Base-by-base conservation (phyloP, 53 echinoderm and acorn worm species). In the Hippasteria phrygiana region DNA sequence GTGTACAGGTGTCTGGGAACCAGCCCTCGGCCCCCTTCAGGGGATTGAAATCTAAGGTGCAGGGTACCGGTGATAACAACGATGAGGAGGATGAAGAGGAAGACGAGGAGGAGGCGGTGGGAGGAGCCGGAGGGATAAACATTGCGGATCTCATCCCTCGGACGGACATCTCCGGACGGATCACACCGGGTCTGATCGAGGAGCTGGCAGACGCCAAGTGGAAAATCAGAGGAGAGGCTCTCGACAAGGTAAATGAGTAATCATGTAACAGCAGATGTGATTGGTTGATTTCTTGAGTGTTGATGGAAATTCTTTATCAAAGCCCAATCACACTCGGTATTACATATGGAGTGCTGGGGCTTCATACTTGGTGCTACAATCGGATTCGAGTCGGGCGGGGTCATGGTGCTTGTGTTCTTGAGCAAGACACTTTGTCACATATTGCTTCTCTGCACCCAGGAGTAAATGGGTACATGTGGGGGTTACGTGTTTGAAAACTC, bases 141-240 rank as follows among this genome's bases (percentile, higher is more conserved):
- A 72, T 95, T 55, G 86, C 83, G 0, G 97, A 97, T 85, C 87
- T 95, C 36, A 73, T 95, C 17, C 92, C 90, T 8, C 77, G 95
- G 55, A 89, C 59, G 29, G 95, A 95, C 67, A 93, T 95, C 74
- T 93, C 93, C 0, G 77, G 83, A 22, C 90, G 88, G 91, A 97
- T 97, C 55, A 95, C 93, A 1, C 59, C 93, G 17, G 93, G 32
- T 35, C 71, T 97, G n/a, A 78, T 97, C 12, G 83, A 83, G 27
- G 97, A 95, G 86, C 86, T 95, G 33, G 81, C 69, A 0, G 95
- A 95, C 72, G 22, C 74, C 16, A 95, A 97, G 59, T 95, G 97
- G 95, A 97, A 95, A 92, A 71, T 97, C 67, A 84, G 97, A 62
- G 97, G 97, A 18, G 93, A 97, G 64, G 97, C 95, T 38, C 67